These are phyloP conservation scores for Patella vulgata DNA, from an alignment of 1,140 invertebrate genomes.

Conservation along the genomic window DNA sequence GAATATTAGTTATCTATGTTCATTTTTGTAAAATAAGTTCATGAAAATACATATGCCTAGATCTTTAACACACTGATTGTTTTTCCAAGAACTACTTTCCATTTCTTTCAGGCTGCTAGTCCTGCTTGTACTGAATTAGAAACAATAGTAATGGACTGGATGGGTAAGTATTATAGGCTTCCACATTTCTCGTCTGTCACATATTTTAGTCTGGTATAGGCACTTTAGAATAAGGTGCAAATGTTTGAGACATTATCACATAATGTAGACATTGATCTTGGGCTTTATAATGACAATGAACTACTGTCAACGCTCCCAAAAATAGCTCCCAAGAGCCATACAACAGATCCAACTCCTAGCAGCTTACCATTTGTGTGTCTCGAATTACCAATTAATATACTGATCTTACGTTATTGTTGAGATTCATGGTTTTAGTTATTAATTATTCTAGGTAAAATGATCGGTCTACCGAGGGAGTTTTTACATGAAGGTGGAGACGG, in stretches of 20 bases:
- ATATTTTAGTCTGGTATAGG: too few species aligned
- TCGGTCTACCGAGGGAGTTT: conserved; percentile 88
- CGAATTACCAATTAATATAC: background rate
- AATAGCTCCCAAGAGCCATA: too few species aligned
- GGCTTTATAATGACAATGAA: too few species aligned
- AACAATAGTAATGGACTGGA: conserved; percentile 96
- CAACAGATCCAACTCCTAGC: too few species aligned
- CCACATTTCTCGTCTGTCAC: too few species aligned
- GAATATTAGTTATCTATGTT: too few species aligned
- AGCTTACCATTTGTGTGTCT: background rate
- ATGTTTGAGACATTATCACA: too few species aligned
- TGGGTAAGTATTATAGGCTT: conserved; percentile 74
- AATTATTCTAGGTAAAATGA: conserved; percentile 74
- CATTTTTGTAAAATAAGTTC: background rate
- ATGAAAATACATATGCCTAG: background rate
- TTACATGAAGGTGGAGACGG: conserved; percentile 85
- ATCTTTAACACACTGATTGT: background rate
- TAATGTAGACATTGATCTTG: too few species aligned
- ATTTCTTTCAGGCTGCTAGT: conserved; percentile 81
- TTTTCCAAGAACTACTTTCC: background rate
- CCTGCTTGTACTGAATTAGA: conserved; percentile 98
- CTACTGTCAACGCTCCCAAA: too few species aligned
- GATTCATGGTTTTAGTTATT: background rate
- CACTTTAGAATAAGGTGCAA: too few species aligned
- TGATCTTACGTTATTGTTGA: background rate